phyloP scores from a whole-genome alignment of 2,113 vertebrate species.

The Labrus mixtus region DNA sequence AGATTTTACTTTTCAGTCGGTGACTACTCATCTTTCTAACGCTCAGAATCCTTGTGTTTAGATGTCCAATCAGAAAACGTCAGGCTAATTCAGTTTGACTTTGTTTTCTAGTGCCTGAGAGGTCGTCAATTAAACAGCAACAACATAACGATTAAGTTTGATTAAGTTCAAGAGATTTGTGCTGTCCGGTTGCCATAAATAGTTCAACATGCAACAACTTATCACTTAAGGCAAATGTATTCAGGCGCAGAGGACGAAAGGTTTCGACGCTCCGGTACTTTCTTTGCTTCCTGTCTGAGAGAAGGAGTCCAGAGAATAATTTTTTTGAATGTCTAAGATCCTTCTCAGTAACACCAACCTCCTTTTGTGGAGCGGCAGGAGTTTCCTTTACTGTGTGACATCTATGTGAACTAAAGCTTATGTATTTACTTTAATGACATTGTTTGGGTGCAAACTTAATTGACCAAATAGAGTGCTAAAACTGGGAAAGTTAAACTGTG shows the following conservation, averaged over 20 bases:
- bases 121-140: constrained; percentile 7
- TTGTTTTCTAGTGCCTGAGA: not conserved
- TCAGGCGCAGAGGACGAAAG: no score
- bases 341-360: no score
- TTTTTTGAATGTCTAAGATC: no score
- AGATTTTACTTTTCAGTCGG: no score
- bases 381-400: no score
- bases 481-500: no score
- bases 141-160: not conserved
- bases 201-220: not conserved
- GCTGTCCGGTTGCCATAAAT: not conserved
- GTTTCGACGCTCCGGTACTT: no score
- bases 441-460: not conserved
- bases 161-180: not conserved
- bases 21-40: not conserved
- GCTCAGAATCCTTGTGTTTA: not conserved
- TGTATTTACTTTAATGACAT: no score
- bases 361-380: no score
- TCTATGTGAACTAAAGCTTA: no score
- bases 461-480: not conserved
- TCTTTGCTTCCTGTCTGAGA: no score
- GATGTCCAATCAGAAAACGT: not conserved
- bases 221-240: no score
- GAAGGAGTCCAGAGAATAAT: not conserved
- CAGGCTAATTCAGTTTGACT: not conserved